Percentiles rank a stretch among this genome's conserved stretches.
Conservation (phyloP, 1,140 invertebrate genomes). For the Tetragnatha versicolor region DNA sequence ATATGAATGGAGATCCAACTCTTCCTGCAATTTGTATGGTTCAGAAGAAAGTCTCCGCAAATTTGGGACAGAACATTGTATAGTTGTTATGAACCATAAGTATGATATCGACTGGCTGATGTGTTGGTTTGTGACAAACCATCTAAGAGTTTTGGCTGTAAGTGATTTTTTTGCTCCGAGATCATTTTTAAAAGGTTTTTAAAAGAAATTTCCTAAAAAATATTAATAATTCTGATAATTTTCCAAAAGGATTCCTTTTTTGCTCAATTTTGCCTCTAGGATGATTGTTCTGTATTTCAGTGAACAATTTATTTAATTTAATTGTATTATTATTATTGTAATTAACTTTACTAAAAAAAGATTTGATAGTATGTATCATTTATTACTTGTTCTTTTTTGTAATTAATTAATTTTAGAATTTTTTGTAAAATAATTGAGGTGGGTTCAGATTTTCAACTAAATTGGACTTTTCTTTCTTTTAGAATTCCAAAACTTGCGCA, state of each 20-base stretch:
- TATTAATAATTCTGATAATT: constrained; percentile 22
- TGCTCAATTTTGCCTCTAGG: neutral
- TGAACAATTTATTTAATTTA: constrained; percentile 24
- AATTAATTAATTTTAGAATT: too few relatives aligned
- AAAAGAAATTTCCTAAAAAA: neutral
- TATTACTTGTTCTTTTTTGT: neutral
- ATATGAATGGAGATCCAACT: constrained; percentile 90
- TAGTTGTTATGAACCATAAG: constrained; percentile 92
- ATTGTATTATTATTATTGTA: too few relatives aligned
- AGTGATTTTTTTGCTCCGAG: constrained; percentile 60
- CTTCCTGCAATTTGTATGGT: constrained; percentile 75
- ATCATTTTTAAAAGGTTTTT: neutral
- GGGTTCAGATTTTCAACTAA: too few relatives aligned
- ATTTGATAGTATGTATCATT: too few relatives aligned
- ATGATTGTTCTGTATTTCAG: neutral
- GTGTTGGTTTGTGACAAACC: constrained; percentile 86
- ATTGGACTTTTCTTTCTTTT: constrained; percentile 37
- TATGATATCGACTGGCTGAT: constrained; percentile 96
- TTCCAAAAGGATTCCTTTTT: neutral
- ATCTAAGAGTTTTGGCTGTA: constrained; percentile 78
- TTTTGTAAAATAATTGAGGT: too few relatives aligned
- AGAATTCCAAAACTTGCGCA: constrained; percentile 82
- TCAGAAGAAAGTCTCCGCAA: constrained; percentile 79
- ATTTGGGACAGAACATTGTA: constrained; percentile 86
- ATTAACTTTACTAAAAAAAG: too few relatives aligned